Evolutionary conservation across 2,888 invertebrate genomes (phyloP).

Genomic region (Callosobruchus maculatus): DNA sequence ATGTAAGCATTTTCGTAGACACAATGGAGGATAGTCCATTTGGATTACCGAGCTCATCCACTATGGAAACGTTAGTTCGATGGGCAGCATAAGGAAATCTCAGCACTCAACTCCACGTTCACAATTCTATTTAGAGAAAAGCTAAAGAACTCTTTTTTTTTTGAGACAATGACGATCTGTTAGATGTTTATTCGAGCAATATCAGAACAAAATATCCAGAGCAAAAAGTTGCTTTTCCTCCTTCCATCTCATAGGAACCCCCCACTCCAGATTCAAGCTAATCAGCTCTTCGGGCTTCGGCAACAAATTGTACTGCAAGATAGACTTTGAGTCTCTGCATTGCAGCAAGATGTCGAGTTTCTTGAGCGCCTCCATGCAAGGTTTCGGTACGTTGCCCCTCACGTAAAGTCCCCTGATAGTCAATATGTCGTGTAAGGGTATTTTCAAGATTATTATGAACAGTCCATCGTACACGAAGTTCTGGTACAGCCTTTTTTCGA

Average conservation of each 20-base stretch:
- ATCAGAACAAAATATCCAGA: neutral
- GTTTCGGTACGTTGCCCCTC: constrained; percentile 35
- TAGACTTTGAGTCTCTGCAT: constrained; percentile 28
- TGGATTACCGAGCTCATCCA: no score
- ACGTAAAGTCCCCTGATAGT: constrained; percentile 30
- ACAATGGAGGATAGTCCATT: no score
- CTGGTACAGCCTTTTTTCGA: constrained; percentile 36
- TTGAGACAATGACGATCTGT: neutral
- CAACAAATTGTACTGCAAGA: constrained; percentile 36
- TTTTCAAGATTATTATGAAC: constrained; percentile 31
- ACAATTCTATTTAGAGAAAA: no score
- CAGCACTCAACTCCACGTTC: no score
- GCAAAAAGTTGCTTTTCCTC: neutral
- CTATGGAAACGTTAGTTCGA: no score
- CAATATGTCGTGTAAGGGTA: constrained; percentile 34
- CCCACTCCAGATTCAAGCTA: constrained; percentile 43
- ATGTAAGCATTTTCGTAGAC: no score
- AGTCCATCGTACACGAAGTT: constrained; percentile 32
- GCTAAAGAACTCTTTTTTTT: no score
- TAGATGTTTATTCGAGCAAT: neutral
- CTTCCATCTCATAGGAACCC: constrained; percentile 33
- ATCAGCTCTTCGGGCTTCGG: constrained; percentile 39
- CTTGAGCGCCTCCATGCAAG: constrained; percentile 36
- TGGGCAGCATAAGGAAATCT: no score
- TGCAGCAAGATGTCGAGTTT: constrained; percentile 37